Evolutionary conservation across 2,888 invertebrate species (phyloP).

Genomic region (Pachycephus smyrnensis): DNA sequence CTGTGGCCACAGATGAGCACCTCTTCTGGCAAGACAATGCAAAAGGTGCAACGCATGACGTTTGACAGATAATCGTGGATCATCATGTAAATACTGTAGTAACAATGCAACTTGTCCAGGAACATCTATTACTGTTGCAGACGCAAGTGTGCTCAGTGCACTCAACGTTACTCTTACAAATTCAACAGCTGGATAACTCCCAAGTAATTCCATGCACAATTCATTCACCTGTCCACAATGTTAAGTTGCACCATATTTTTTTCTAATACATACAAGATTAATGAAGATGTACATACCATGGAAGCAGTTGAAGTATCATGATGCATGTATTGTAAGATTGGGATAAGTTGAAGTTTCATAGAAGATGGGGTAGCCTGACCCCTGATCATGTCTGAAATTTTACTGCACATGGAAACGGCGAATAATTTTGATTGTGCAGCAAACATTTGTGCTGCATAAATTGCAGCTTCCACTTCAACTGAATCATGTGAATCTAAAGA

Average conservation of each 20-base stretch:
- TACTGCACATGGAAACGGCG: conserved; percentile 95
- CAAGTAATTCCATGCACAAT: conserved; percentile 79
- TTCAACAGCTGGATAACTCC: conserved; percentile 83
- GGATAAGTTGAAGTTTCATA: conserved; percentile 90
- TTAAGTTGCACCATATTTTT: not conserved
- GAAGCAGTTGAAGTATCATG: conserved; percentile 83
- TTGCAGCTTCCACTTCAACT: conserved; percentile 96
- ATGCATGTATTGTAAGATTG: conserved; percentile 93
- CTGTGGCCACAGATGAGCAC: conserved; percentile 84
- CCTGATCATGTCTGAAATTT: conserved; percentile 95
- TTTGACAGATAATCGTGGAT: conserved; percentile 79
- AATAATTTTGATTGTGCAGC: conserved; percentile 95
- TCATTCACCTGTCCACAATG: conserved; percentile 73
- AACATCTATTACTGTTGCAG: conserved; percentile 90
- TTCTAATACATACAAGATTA: not conserved
- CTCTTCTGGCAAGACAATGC: conserved; percentile 77
- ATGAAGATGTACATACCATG: conserved; percentile 72
- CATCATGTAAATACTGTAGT: conserved; percentile 75
- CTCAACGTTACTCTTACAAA: conserved; percentile 86
- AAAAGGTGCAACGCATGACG: conserved; percentile 76
- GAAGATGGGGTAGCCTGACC: conserved; percentile 92
- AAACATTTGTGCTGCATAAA: conserved; percentile 94
- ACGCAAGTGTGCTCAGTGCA: conserved; percentile 88
- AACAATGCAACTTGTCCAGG: conserved; percentile 85
- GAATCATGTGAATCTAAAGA: conserved; percentile 95